Base-by-base conservation (phyloP, 2,888 invertebrate species). In the Eulithis testata region DNA sequence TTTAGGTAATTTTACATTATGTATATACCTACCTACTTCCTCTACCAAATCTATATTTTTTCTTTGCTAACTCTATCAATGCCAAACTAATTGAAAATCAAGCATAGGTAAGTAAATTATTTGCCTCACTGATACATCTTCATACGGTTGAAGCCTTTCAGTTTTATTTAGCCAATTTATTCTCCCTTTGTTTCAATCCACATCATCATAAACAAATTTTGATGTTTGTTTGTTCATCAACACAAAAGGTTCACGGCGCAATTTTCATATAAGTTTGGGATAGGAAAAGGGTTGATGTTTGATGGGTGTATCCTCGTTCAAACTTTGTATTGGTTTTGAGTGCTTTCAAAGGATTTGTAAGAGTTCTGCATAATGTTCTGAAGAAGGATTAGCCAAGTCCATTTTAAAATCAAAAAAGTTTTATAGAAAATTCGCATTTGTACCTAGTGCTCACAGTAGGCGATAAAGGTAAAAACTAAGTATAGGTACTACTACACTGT, bases 161-260 rank as follows among this genome's bases (percentile, higher is more conserved):
- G 57, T 49, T 21, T 21, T 21, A 21, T 21, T 21, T 49, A 63
- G 54, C 64, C 63, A 31, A 5, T 66, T 70, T 68, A 63, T 67
- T 57, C 61, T 49, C 55, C 61, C 69, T 70, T 72, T 73, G 69
- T 70, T 72, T 73, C 69, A 72, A 70, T 73, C 58, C 64, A 66
- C 65, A 72, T 73, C 72, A 74, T 71, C 69, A 72, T 74, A 76
- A 75, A 72, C 69, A 72, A 71, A 69, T 73, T 68, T 66, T 69
- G 68, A 68, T 72, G 72, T 73, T 75, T 73, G 70, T 70, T 70
- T 66, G 56, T 64, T 63, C 68, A 67, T 70, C 66, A 62, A 68
- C 63, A 63, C 64, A 63, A 69, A 71, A 66, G 68, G 68, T 66
- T 66, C 65, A 54, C 60, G 37, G 59, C 56, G 44, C 59, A 52